Percentiles rank a stretch among this genome's conserved stretches.
These are phyloP conservation scores for Maniola hyperantus DNA, from an alignment of 2,888 invertebrate genomes.

Conservation along the genomic window DNA sequence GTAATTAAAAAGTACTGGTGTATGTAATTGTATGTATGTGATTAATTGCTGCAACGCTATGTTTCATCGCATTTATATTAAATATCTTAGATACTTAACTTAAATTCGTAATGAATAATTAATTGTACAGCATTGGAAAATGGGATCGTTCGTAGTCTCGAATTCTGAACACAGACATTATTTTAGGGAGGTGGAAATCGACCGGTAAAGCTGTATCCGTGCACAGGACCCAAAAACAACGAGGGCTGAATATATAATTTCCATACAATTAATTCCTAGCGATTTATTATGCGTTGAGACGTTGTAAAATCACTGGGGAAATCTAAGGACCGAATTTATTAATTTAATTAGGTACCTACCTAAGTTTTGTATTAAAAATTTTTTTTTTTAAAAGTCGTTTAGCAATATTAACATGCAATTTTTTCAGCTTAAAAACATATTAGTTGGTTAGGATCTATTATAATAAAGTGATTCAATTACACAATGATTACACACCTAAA, in stretches of 20 bases:
- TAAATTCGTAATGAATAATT: slow-evolving; percentile 13
- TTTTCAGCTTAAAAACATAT: background rate
- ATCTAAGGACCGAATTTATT: slow-evolving; percentile 5
- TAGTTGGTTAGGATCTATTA: background rate
- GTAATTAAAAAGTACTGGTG: too few species aligned
- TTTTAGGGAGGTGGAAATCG: slow-evolving; percentile 51
- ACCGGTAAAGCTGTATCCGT: slow-evolving; percentile 44
- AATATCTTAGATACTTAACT: background rate
- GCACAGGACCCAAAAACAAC: slow-evolving; percentile 45
- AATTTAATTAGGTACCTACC: background rate
- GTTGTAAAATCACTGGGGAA: slow-evolving; percentile 1
- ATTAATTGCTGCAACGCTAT: too few species aligned
- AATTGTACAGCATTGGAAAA: slow-evolving; percentile 15
- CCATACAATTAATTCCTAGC: slow-evolving; percentile 43
- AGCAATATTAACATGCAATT: slow-evolving; percentile 5
- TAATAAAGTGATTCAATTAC: background rate
- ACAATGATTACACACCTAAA: too few species aligned
- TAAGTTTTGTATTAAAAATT: background rate
- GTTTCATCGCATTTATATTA: too few species aligned
- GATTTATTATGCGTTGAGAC: slow-evolving; percentile 39
- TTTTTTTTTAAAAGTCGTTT: background rate
- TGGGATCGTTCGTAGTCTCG: slow-evolving; percentile 12
- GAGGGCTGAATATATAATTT: slow-evolving; percentile 60
- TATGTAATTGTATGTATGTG: too few species aligned
- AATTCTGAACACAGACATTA: slow-evolving; percentile 41